These are phyloP conservation scores for Synanceia verrucosa DNA, from an alignment of 2,797 vertebrate genomes.

Conservation along the genomic window DNA sequence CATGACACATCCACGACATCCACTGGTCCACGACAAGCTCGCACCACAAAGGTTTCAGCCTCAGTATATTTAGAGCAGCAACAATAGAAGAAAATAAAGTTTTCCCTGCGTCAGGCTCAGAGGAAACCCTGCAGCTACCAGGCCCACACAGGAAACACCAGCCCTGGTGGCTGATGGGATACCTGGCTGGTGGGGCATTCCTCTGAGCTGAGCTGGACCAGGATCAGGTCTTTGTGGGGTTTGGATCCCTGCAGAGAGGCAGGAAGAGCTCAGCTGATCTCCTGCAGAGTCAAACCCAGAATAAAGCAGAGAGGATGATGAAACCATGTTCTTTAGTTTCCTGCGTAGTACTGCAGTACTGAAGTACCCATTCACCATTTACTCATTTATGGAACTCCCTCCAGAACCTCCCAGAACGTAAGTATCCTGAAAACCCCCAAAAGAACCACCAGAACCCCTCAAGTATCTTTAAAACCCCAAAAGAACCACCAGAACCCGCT, in stretches of 20 bases:
- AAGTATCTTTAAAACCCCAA: too few species aligned
- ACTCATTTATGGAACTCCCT: too few species aligned
- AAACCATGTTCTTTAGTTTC: too few species aligned
- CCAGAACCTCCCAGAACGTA: too few species aligned
- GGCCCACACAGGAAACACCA: slow-evolving; percentile 33
- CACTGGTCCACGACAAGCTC: slow-evolving; percentile 1
- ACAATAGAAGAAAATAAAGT: slow-evolving; percentile 53
- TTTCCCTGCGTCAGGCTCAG: slow-evolving; percentile 29
- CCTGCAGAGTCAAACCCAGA: neutral
- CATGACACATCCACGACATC: slow-evolving; percentile 58
- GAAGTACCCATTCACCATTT: too few species aligned
- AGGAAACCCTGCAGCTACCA: slow-evolving; percentile 36
- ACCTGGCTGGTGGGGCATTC: slow-evolving; percentile 64
- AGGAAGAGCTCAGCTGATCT: neutral
- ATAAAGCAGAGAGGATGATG: too few species aligned
- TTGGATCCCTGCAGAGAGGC: slow-evolving; percentile 23
- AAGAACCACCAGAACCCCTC: too few species aligned
- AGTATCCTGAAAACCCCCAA: too few species aligned
- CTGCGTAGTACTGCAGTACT: too few species aligned
- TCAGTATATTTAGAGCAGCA: slow-evolving; percentile 47
- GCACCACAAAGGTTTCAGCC: too few species aligned
- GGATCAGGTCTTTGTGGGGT: slow-evolving; percentile 36
- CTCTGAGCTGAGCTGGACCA: slow-evolving; percentile 56
- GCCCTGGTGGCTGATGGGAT: slow-evolving; percentile 46
- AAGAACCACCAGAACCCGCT: too few species aligned